phyloP scores from a whole-genome alignment of 2,113 vertebrate genomes.

The Stegostoma tigrinum region DNA sequence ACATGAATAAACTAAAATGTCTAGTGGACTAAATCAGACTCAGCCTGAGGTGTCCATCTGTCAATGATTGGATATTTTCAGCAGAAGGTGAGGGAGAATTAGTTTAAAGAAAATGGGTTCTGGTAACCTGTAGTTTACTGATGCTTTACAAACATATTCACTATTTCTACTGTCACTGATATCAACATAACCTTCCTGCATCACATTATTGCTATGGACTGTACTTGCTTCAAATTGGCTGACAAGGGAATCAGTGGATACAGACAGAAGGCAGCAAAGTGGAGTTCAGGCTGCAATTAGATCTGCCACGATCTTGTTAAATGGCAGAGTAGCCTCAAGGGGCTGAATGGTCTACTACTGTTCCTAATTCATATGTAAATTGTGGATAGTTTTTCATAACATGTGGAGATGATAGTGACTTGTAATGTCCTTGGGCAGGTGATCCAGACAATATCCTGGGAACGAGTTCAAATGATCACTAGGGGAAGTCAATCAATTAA shows the following conservation, averaged over 20 bases:
- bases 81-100: neutral
- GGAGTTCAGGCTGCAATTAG: too few relatives aligned
- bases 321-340: too few relatives aligned
- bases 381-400: too few relatives aligned
- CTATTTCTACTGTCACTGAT: neutral
- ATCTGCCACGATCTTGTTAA: too few relatives aligned
- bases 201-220: neutral
- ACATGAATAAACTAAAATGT: neutral
- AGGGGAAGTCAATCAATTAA: too few relatives aligned
- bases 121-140: neutral
- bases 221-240: too few relatives aligned
- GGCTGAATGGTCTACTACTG: too few relatives aligned
- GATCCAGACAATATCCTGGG: neutral
- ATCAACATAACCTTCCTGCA: neutral
- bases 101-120: neutral
- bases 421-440: too few relatives aligned
- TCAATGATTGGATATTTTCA: neutral
- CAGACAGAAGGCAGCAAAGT: too few relatives aligned
- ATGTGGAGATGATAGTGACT: neutral
- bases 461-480: neutral
- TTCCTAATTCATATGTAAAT: too few relatives aligned
- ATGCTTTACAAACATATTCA: neutral
- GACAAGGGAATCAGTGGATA: too few relatives aligned
- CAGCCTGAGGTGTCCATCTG: neutral
- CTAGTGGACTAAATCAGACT: neutral